Base-by-base conservation (phyloP, 2,888 invertebrate species). In the Catocala fraxini region DNA sequence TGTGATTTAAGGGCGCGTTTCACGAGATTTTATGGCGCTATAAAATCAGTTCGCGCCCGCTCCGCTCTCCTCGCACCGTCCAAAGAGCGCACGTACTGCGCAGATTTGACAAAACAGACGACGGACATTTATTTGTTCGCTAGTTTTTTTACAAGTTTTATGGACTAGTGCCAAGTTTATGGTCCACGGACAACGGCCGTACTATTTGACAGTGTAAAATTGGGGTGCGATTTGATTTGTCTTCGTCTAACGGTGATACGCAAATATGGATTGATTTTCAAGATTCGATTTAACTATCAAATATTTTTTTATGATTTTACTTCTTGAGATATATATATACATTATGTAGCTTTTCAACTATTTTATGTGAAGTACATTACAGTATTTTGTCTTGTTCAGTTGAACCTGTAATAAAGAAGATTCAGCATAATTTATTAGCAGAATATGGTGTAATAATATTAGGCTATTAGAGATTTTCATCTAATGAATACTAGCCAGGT, bases 41-140 rank as follows among this genome's bases (percentile, higher is more conserved):
- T 93, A 94, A 93, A 94, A 94, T 93, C 92, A 90, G 92, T 89
- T 88, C 89, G 86, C 89, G 83, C 87, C 35, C 85, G 73, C 80
- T 53, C 68, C 73, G 63, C 67, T 68, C 66, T 68, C 62, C 67
- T 70, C 68, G 74, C 77, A 75, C 79, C 81, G 74, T 46, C 70
- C 77, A 75, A 71, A 77, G 79, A 78, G 86, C 85, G 83, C 92
- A 93, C 92, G 92, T 93, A 89, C 87, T 81, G 89, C 88, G 86
- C 90, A 92, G 90, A 93, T 93, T 93, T 93, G 93, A 93, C 93
- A 93, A 93, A 93, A 93, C 92, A 92, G 91, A 92, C 93, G 90
- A 86, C 85, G 86, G 86, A 82, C 91, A 91, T 93, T 93, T 93
- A 92, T 93, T 93, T 91, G 92, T 91, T 85, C 84, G 82, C 87